Base-by-base conservation (phyloP, 2,888 invertebrate species). In the Platycheirus rosarum region DNA sequence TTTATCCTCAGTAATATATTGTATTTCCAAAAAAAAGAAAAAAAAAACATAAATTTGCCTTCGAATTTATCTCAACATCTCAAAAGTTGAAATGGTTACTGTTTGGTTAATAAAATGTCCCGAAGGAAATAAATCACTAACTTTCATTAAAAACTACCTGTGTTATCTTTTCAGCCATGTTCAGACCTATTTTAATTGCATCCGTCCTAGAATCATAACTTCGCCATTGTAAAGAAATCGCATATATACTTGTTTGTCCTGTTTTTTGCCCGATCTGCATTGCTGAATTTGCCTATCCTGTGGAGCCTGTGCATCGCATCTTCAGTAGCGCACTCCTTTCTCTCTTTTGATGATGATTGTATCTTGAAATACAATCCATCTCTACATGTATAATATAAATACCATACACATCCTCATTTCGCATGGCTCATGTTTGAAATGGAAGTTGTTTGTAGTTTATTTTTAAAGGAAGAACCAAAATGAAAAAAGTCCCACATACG, bases 401-500 rank as follows among this genome's bases (percentile, higher is more conserved):
- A 9, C 13, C 6, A 23, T 2, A 14, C 32, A 37, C 16, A 23
- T 44, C 13, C 57, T 46, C 29, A 3, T 2, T 23, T 6, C 23
- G 2, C 23, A 23, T 23, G 29, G 9, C 53, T n/a, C 40, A 62
- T 16, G 35, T 44, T 53, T 68, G 20, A 53, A 74, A 74, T 55
- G 62, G 55, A 74, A 62, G 53, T 51, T 46, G 35, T 66, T 66
- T 37, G 6, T 60, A 29, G 49, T 57, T 46, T 20, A 48, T 37
- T 53, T 40, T 35, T 35, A 14, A 9, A 51, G 8, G 29, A 1
- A 14, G 20, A 26, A n/a, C n/a, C n/a, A n/a, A 26, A 37, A 20
- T 42, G 57, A 62, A 57, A 40, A 26, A 57, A 63, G 57, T 65
- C 63, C n/a, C 75, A 75, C 75, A 80, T 80, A 79, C 79, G 74